phyloP scores from a whole-genome alignment of 1,140 invertebrate genomes.

The Ceratoteleas bidentatus region DNA sequence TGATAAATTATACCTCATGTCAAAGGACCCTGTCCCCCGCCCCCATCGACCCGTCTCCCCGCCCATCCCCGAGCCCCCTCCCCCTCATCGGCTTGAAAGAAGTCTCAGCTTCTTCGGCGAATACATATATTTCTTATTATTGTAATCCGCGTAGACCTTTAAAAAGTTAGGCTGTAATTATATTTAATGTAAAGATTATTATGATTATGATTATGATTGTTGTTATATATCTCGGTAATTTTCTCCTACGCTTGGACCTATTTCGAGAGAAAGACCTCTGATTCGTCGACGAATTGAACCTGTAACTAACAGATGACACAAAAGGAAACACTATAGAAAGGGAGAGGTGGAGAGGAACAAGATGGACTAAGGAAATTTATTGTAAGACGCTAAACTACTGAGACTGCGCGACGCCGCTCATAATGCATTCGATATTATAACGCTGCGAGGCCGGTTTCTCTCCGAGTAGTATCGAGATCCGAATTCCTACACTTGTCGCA shows the following conservation, averaged over 20 bases:
- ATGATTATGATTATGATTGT: conserved; percentile 66
- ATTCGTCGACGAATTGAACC: no score
- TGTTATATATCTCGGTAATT: no score
- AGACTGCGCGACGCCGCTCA: conserved; percentile 32
- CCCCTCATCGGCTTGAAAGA: conserved; percentile 38
- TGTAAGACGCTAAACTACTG: no score
- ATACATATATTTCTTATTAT: conserved; percentile 72
- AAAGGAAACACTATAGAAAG: no score
- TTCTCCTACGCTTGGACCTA: no score
- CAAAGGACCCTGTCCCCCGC: conserved; percentile 17
- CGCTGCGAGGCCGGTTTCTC: conserved; percentile 68
- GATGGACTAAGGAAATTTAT: no score
- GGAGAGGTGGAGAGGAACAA: no score
- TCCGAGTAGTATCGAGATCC: conserved; percentile 75
- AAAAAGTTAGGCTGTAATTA: conserved; percentile 75
- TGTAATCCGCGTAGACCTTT: conserved; percentile 76
- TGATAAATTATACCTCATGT: conserved; percentile 70
- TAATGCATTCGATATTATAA: conserved; percentile 52
- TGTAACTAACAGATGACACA: no score
- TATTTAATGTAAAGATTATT: conserved; percentile 76
- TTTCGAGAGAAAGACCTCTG: no score
- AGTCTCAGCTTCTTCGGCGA: conserved; percentile 53
- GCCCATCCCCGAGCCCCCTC: no score
- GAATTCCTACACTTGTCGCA: conserved; percentile 80
- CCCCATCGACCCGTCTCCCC: no score